phyloP scores from a whole-genome alignment of 1,140 invertebrate species.

The Carcinoscorpius rotundicauda region DNA sequence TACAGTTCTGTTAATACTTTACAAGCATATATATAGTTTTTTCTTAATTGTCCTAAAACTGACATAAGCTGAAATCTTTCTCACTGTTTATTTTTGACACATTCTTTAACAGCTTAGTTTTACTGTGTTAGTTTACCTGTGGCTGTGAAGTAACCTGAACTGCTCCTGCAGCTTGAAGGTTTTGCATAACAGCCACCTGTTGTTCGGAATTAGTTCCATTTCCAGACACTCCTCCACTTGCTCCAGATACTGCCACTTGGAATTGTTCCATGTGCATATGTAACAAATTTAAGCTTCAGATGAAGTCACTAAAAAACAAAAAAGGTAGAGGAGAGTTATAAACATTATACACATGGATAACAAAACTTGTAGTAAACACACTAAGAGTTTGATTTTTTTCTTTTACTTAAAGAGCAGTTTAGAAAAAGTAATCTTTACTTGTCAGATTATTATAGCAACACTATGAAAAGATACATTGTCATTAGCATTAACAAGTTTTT shows the following conservation, averaged over 20 bases:
- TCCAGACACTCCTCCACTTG: conserved; percentile 1
- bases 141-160: conserved; percentile 27
- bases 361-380: no score
- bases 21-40: not conserved
- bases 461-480: no score
- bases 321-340: no score
- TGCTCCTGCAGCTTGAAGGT: conserved; percentile 24
- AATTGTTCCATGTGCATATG: conserved; percentile 19
- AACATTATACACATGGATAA: no score
- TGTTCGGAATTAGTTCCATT: conserved; percentile 12
- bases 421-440: no score
- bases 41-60: not conserved
- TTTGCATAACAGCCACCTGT: conserved; percentile 33
- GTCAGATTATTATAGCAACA: no score
- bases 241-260: conserved; percentile 18
- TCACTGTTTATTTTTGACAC: not conserved
- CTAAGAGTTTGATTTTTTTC: no score
- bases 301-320: no score
- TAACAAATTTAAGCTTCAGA: no score
- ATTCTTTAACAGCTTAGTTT: not conserved
- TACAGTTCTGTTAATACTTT: no score
- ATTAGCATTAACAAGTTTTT: no score
- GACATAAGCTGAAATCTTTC: not conserved
- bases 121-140: conserved; percentile 6
- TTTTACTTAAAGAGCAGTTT: no score